Conservation (phyloP, 2,888 invertebrate genomes). For the Epiperipatus broadwayi region DNA sequence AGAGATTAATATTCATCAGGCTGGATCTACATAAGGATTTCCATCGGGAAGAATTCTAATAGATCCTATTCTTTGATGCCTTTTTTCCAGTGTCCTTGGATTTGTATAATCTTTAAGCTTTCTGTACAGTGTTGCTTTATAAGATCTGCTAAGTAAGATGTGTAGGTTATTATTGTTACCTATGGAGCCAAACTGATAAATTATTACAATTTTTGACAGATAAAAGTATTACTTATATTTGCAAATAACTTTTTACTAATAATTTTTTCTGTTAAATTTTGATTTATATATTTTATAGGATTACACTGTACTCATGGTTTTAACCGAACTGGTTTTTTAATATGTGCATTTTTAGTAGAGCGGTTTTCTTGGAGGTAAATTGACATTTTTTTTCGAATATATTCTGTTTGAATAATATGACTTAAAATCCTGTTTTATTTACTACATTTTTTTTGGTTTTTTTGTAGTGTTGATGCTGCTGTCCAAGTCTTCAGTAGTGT, state of each 20-base stretch:
- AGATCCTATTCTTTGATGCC: too few relatives aligned
- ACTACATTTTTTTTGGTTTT: constrained; percentile 9
- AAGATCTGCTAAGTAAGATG: too few relatives aligned
- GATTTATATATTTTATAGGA: constrained; percentile 30
- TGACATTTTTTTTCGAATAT: neutral
- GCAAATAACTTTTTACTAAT: too few relatives aligned
- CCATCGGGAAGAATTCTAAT: too few relatives aligned
- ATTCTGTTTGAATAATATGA: neutral
- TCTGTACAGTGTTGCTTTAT: too few relatives aligned
- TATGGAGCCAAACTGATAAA: neutral
- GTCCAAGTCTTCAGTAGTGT: constrained; percentile 56
- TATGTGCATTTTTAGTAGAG: constrained; percentile 73
- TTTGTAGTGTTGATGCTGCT: constrained; percentile 54
- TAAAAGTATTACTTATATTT: too few relatives aligned
- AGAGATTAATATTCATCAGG: too few relatives aligned
- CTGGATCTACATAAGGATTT: too few relatives aligned
- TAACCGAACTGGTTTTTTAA: constrained; percentile 88
- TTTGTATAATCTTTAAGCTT: too few relatives aligned
- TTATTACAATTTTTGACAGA: constrained; percentile 6
- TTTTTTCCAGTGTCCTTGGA: too few relatives aligned
- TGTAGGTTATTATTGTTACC: neutral
- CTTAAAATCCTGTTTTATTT: too few relatives aligned
- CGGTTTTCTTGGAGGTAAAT: constrained; percentile 46
- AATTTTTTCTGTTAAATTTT: too few relatives aligned
- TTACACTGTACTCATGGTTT: constrained; percentile 97